These are phyloP conservation scores for Sphinx pinastri DNA, from an alignment of 2,888 invertebrate species.

Conservation along the genomic window DNA sequence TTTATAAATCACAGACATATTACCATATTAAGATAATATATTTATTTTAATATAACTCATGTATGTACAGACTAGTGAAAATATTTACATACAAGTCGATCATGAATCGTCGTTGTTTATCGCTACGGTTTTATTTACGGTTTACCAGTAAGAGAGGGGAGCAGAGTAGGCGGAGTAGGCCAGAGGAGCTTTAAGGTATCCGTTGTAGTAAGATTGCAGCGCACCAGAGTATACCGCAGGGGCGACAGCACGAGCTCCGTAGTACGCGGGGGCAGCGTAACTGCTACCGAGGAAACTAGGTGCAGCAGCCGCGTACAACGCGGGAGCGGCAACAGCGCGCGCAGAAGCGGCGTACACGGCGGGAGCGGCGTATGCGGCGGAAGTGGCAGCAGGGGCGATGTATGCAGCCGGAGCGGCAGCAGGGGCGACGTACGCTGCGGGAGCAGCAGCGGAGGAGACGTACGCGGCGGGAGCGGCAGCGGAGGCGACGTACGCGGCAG, in stretches of 20 bases:
- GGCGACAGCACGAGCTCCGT: constrained; percentile 32
- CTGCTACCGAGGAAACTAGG: constrained; percentile 30
- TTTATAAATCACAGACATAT: not conserved
- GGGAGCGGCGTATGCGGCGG: constrained; percentile 32
- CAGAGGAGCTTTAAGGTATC: constrained; percentile 46
- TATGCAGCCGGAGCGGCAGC: constrained; percentile 37
- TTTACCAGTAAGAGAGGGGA: constrained; percentile 69
- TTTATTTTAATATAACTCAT: constrained; percentile 45
- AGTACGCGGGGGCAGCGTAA: constrained; percentile 33
- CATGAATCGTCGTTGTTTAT: constrained; percentile 55
- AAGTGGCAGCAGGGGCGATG: constrained; percentile 46
- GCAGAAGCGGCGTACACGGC: constrained; percentile 42
- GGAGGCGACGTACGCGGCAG: constrained; percentile 40
- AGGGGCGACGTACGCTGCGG: constrained; percentile 33
- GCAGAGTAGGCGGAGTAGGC: constrained; percentile 65
- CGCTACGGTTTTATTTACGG: constrained; percentile 38
- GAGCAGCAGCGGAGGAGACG: constrained; percentile 44
- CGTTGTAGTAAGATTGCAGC: constrained; percentile 42
- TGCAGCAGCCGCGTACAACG: constrained; percentile 34
- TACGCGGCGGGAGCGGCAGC: constrained; percentile 40
- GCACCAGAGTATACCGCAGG: constrained; percentile 27
- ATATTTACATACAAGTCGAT: constrained; percentile 60
- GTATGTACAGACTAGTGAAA: constrained; percentile 56
- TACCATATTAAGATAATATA: constrained; percentile 33
- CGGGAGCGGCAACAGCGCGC: constrained; percentile 37